A percentile compares a stretch with the other conserved stretches of the same genome.
These are phyloP conservation scores for Pterostichus niger DNA, from an alignment of 2,888 invertebrate genomes.

Conservation along the genomic window DNA sequence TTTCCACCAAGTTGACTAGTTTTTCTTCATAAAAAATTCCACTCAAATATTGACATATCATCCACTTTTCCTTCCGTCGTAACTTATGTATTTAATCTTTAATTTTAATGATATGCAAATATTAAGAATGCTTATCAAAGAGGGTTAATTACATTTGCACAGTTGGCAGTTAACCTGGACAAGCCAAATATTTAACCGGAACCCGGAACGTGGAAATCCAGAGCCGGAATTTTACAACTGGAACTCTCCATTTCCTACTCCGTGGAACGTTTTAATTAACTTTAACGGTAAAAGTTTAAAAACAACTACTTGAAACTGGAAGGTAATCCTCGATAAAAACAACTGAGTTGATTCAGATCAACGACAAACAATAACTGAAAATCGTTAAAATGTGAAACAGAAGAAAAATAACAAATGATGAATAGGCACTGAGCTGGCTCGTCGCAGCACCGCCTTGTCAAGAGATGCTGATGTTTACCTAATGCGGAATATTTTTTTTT, in stretches of 20 bases:
- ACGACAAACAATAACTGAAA: slow-evolving; percentile 1
- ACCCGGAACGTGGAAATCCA: background rate
- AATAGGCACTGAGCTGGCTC: background rate
- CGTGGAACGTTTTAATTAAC: slow-evolving; percentile 4
- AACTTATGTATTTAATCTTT: slow-evolving; percentile 1
- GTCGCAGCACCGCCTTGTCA: background rate
- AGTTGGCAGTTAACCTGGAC: slow-evolving; percentile 14
- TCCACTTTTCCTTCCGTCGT: background rate
- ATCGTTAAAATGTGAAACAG: background rate
- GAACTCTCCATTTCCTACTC: background rate
- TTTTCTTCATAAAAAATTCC: background rate
- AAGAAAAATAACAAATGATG: slow-evolving; percentile 1
- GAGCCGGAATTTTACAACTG: background rate
- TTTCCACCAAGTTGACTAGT: background rate
- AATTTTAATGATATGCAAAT: slow-evolving; percentile 25
- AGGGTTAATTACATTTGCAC: slow-evolving; percentile 43
- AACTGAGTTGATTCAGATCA: background rate
- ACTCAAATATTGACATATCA: background rate
- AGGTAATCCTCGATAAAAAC: background rate
- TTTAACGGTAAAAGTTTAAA: background rate
- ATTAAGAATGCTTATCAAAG: background rate
- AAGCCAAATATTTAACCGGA: slow-evolving; percentile 35
- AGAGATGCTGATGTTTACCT: slow-evolving; percentile 3
- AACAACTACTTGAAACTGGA: background rate
- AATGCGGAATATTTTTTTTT: background rate